phyloP scores from a whole-genome alignment of 2,797 vertebrate species.

The Cheracebus regulus region DNA sequence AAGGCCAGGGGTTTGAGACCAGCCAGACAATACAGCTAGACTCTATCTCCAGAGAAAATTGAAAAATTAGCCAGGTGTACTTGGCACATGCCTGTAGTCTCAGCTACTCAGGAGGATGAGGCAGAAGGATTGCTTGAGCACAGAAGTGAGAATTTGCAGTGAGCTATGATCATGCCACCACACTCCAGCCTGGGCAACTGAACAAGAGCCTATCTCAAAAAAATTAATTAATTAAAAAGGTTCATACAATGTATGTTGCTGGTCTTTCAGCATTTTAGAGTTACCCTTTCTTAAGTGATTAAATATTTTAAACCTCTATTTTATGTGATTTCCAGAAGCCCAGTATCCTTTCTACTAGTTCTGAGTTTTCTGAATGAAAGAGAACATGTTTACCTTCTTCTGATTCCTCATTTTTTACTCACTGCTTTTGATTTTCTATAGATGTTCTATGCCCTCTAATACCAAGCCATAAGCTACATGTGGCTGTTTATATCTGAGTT shows the following conservation, averaged over 20 bases:
- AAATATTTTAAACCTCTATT: neutral
- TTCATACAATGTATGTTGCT: neutral
- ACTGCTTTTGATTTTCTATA: neutral
- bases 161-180: neutral
- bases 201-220: neutral
- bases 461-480: neutral
- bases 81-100: no score
- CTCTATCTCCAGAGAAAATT: neutral
- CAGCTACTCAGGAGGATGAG: no score
- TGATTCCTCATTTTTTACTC: neutral
- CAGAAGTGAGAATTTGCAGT: no score
- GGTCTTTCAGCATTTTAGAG: neutral
- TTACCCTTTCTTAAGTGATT: neutral
- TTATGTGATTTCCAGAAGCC: slow-evolving; percentile 6
- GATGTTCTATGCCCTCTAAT: neutral
- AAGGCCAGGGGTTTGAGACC: neutral
- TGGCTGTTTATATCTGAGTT: neutral
- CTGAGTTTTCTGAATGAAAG: slow-evolving; percentile 26
- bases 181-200: neutral
- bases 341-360: neutral
- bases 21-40: neutral
- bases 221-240: no score
- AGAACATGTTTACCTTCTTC: neutral
- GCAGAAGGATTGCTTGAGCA: no score
- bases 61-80: no score